Evolutionary conservation across 2,113 vertebrate genomes (phyloP).

Genomic region (Ursus arctos): DNA sequence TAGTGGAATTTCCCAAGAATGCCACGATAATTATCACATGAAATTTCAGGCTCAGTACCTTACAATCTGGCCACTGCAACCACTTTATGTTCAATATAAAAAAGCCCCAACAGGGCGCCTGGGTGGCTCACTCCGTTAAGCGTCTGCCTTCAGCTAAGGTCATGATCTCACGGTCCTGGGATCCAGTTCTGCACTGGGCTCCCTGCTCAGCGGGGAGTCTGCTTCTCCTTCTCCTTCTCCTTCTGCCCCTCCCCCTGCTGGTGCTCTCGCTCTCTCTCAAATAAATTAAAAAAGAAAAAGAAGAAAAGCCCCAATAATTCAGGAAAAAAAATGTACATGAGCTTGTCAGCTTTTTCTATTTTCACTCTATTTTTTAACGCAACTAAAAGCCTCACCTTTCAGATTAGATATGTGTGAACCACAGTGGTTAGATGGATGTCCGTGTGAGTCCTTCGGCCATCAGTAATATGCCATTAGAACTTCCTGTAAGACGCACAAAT

Average conservation of each 20-base stretch:
- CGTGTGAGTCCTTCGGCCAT: neutral
- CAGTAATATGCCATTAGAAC: neutral
- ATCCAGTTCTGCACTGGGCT: neutral
- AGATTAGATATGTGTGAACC: neutral
- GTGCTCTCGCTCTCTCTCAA: neutral
- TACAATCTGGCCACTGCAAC: neutral
- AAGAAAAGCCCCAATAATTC: neutral
- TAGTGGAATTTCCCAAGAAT: neutral
- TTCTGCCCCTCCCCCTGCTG: neutral
- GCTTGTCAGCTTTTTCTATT: neutral
- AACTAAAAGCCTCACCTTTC: neutral
- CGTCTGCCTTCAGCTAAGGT: neutral
- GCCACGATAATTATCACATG: neutral
- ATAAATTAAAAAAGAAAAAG: no score
- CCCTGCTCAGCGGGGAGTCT: neutral
- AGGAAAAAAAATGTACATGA: neutral
- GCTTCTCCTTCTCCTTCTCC: neutral
- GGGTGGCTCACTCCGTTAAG: neutral
- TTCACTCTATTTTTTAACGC: neutral
- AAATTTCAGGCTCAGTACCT: neutral
- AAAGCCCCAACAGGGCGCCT: neutral
- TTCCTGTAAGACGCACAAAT: slow-evolving; percentile 40
- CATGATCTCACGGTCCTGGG: neutral
- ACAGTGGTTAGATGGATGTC: neutral
- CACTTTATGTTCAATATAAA: neutral